Conservation (phyloP, 2,888 invertebrate genomes). For the Sceliomorpha sp. region DNA sequence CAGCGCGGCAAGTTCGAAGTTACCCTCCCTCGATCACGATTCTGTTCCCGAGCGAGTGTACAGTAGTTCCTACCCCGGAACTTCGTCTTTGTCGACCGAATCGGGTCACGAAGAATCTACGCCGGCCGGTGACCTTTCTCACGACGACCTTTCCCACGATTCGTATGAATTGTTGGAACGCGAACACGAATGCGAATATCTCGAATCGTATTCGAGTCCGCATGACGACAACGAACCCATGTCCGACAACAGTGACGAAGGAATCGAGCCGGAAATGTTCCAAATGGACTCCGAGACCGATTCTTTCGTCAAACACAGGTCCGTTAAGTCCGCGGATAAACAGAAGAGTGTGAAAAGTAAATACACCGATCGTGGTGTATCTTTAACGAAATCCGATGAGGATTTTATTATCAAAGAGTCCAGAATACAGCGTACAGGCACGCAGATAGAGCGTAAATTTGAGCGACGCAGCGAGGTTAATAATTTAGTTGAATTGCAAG, state of each 20-base stretch:
- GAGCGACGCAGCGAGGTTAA: slow-evolving; percentile 68
- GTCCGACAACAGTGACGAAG: slow-evolving; percentile 76
- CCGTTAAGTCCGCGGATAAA: slow-evolving; percentile 68
- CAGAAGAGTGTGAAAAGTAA: slow-evolving; percentile 65
- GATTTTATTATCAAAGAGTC: slow-evolving; percentile 72
- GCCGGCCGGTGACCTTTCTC: slow-evolving; percentile 86
- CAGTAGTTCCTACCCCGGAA: slow-evolving; percentile 93
- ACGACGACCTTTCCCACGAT: slow-evolving; percentile 93
- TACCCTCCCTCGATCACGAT: slow-evolving; percentile 85
- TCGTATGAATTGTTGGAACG: slow-evolving; percentile 92
- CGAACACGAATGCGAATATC: slow-evolving; percentile 78
- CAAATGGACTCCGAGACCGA: slow-evolving; percentile 83
- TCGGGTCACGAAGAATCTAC: slow-evolving; percentile 84
- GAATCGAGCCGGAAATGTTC: slow-evolving; percentile 88
- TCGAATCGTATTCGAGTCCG: slow-evolving; percentile 76
- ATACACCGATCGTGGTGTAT: slow-evolving; percentile 72
- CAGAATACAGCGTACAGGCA: slow-evolving; percentile 72
- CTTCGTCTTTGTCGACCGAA: slow-evolving; percentile 85
- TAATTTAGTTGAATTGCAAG: slow-evolving; percentile 68
- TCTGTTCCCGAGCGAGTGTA: slow-evolving; percentile 87
- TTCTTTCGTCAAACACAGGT: slow-evolving; percentile 75
- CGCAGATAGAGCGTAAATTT: slow-evolving; percentile 73
- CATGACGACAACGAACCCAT: slow-evolving; percentile 71
- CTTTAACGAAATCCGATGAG: slow-evolving; percentile 46
- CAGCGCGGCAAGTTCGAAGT: slow-evolving; percentile 84